These are phyloP conservation scores for Hypercompe scribonia DNA, from an alignment of 2,888 invertebrate genomes.

Conservation along the genomic window DNA sequence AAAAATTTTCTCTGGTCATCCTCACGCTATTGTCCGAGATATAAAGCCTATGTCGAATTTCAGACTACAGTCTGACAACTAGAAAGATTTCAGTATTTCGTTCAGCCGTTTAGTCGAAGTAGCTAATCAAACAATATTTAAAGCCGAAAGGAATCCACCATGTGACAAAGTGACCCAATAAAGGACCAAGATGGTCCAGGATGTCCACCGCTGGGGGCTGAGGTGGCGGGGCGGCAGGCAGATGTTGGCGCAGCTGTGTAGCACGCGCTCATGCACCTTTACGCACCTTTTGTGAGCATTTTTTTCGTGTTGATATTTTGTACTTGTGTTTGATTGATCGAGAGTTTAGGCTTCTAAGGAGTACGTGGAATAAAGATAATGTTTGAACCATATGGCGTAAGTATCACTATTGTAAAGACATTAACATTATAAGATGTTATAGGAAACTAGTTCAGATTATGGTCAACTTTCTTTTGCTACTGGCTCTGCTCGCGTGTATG, in stretches of 20 bases:
- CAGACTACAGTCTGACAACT: too few species aligned
- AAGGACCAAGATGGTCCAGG: slow-evolving; percentile 37
- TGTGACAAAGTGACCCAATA: slow-evolving; percentile 42
- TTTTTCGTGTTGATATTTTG: slow-evolving; percentile 39
- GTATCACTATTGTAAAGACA: background rate
- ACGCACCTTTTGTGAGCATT: slow-evolving; percentile 62
- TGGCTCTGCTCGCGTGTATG: too few species aligned
- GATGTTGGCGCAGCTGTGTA: slow-evolving; percentile 66
- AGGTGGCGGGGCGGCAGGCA: slow-evolving; percentile 53
- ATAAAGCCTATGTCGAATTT: too few species aligned
- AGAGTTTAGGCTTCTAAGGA: slow-evolving; percentile 22
- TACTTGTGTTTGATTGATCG: slow-evolving; percentile 43
- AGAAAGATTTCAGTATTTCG: too few species aligned
- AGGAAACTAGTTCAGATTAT: too few species aligned
- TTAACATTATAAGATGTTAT: too few species aligned
- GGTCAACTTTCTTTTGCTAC: too few species aligned
- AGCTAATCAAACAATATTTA: background rate
- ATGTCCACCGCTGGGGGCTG: slow-evolving; percentile 52
- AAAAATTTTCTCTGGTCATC: too few species aligned
- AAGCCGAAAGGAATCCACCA: slow-evolving; percentile 16
- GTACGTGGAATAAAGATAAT: slow-evolving; percentile 1
- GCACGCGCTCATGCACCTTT: slow-evolving; percentile 55
- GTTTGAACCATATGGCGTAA: slow-evolving; percentile 2
- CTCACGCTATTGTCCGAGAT: too few species aligned
- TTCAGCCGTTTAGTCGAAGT: background rate